Percentiles rank a stretch among this genome's conserved stretches.
These are phyloP conservation scores for Nipponacmea schrenckii DNA, from an alignment of 2,888 invertebrate species.

Conservation along the genomic window DNA sequence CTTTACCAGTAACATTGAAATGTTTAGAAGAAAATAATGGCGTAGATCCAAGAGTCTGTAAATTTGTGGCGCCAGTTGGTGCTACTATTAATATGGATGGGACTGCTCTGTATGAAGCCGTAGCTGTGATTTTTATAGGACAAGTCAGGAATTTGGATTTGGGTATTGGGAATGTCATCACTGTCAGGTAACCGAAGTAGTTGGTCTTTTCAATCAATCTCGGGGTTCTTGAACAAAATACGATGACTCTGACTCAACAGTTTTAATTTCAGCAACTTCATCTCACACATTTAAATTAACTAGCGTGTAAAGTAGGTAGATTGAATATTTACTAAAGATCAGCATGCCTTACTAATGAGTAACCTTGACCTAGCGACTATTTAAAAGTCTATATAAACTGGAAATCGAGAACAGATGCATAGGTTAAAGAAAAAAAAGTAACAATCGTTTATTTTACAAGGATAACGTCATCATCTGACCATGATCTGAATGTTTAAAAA, in stretches of 20 bases:
- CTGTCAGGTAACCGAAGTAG: constrained; percentile 40
- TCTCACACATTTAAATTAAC: too few species aligned
- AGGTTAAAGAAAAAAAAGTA: too few species aligned
- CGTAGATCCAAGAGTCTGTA: constrained; percentile 84
- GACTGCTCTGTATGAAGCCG: constrained; percentile 96
- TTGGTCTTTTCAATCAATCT: not conserved
- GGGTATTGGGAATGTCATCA: constrained; percentile 46
- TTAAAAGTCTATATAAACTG: too few species aligned
- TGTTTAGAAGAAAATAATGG: constrained; percentile 89
- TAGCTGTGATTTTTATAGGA: constrained; percentile 96
- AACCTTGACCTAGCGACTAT: too few species aligned
- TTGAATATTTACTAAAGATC: too few species aligned
- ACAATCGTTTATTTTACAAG: too few species aligned
- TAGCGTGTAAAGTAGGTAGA: too few species aligned
- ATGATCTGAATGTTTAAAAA: too few species aligned
- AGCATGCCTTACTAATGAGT: too few species aligned
- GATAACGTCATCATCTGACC: too few species aligned
- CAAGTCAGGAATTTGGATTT: constrained; percentile 80
- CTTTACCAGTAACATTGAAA: constrained; percentile 92
- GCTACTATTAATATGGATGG: constrained; percentile 99
- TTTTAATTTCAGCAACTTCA: not conserved
- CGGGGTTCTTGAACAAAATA: not conserved
- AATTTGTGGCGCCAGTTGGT: constrained; percentile 96
- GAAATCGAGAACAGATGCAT: too few species aligned
- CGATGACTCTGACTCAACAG: not conserved